Percentiles rank a stretch among this genome's conserved stretches.
Conservation (phyloP, 2,113 vertebrate genomes). For the Alethe diademata region DNA sequence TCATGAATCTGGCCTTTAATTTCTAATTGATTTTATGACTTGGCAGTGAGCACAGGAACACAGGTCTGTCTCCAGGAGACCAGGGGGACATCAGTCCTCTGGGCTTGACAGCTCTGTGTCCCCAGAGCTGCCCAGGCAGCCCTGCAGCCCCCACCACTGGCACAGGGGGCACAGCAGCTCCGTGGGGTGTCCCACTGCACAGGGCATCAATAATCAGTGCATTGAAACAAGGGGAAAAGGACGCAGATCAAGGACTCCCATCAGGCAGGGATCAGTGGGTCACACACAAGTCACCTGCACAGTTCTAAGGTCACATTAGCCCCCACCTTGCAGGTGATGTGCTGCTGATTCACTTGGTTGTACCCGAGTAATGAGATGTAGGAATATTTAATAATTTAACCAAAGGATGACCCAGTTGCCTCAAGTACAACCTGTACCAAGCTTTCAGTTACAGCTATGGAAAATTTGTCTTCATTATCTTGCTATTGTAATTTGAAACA, state of each 20-base stretch:
- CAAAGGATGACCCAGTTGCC: not conserved
- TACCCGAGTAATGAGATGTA: not conserved
- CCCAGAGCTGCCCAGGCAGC: not conserved
- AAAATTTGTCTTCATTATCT: not conserved
- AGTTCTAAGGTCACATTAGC: not conserved
- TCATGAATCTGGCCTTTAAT: constrained; percentile 42
- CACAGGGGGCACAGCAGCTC: not conserved
- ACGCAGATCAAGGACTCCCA: not conserved
- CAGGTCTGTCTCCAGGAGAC: not conserved
- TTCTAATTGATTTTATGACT: constrained; percentile 27
- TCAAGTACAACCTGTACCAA: not conserved
- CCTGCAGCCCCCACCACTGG: rapidly evolving
- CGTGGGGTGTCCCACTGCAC: rapidly evolving
- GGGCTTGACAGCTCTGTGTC: not conserved
- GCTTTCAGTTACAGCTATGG: not conserved
- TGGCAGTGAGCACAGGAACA: not conserved
- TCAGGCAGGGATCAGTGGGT: rapidly evolving
- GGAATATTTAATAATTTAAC: constrained; percentile 4
- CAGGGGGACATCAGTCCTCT: not conserved
- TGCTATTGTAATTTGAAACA: not conserved
- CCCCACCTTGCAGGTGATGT: not conserved
- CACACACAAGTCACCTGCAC: not conserved
- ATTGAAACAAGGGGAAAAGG: not conserved
- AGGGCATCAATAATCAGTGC: not conserved
- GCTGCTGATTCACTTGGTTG: not conserved